Evolutionary conservation across 2,113 vertebrate species (phyloP).

Genomic region (Equus przewalskii): DNA sequence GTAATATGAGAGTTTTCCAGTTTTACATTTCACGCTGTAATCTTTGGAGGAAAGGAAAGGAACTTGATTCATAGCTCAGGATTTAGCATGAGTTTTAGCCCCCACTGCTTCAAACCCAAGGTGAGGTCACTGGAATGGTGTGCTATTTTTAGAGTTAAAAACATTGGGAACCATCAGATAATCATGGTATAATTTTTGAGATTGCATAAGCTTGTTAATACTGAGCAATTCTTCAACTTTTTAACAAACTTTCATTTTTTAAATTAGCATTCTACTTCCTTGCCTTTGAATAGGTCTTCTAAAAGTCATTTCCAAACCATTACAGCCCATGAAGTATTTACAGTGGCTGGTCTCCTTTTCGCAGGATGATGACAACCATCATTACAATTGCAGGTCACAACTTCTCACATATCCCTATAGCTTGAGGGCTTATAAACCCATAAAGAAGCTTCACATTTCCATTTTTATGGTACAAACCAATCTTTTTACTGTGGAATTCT

Average conservation of each 20-base stretch:
- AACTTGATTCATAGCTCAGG: slow-evolving; percentile 3
- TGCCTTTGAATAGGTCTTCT: slow-evolving; percentile 34
- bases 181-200: slow-evolving; percentile 14
- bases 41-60: background rate
- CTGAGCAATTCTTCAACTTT: background rate
- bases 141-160: background rate
- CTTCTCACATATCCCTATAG: slow-evolving; percentile 62
- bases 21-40: background rate
- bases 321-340: slow-evolving; percentile 24
- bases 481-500: slow-evolving; percentile 64
- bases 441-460: slow-evolving; percentile 79
- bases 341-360: slow-evolving; percentile 25
- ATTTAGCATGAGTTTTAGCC: background rate
- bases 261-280: slow-evolving; percentile 45
- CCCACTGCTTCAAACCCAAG: background rate
- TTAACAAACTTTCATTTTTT: background rate
- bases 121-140: background rate
- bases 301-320: slow-evolving; percentile 73
- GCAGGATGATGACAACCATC: slow-evolving; percentile 54
- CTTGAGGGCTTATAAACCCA: slow-evolving; percentile 70
- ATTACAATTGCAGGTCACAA: slow-evolving; percentile 74
- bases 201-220: background rate
- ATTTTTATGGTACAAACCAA: slow-evolving; percentile 77
- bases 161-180: background rate
- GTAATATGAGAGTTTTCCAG: background rate